Evolutionary conservation across 2,113 vertebrate genomes (phyloP).

Genomic region (Scortum barcoo): DNA sequence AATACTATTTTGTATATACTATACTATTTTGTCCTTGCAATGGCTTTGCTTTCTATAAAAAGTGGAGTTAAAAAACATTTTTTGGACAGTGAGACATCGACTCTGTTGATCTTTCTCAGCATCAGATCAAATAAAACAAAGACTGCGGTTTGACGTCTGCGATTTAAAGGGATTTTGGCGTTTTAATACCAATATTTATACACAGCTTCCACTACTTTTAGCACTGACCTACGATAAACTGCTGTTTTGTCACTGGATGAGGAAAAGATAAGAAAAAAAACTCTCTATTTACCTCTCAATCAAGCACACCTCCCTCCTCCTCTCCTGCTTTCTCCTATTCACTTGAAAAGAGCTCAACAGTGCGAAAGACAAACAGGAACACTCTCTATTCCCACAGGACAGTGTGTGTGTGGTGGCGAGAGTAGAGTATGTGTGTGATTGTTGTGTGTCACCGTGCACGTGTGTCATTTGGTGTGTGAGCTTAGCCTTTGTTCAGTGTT

Average conservation of each 20-base stretch:
- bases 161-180: not conserved
- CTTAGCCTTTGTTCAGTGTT: not conserved
- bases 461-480: slow-evolving; percentile 5
- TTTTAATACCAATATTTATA: not conserved
- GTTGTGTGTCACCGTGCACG: not conserved
- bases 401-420: not conserved
- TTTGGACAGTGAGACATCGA: not conserved
- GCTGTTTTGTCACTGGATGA: not conserved
- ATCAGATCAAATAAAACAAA: not conserved
- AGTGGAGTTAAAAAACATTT: not conserved
- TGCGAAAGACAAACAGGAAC: slow-evolving; percentile 71
- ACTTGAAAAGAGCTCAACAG: slow-evolving; percentile 55
- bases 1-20: too few species aligned
- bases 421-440: not conserved
- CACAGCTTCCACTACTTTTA: too few species aligned
- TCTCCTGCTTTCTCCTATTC: not conserved
- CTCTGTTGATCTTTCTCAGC: not conserved
- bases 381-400: slow-evolving; percentile 38
- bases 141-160: not conserved
- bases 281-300: not conserved
- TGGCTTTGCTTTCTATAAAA: not conserved
- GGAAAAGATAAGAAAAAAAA: not conserved
- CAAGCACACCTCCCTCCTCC: not conserved
- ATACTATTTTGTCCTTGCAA: not conserved
- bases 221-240: not conserved